A percentile compares a stretch with the other conserved stretches of the same genome.
Evolutionary conservation across 2,113 vertebrate species (phyloP).

Genomic region (Neogale vison): DNA sequence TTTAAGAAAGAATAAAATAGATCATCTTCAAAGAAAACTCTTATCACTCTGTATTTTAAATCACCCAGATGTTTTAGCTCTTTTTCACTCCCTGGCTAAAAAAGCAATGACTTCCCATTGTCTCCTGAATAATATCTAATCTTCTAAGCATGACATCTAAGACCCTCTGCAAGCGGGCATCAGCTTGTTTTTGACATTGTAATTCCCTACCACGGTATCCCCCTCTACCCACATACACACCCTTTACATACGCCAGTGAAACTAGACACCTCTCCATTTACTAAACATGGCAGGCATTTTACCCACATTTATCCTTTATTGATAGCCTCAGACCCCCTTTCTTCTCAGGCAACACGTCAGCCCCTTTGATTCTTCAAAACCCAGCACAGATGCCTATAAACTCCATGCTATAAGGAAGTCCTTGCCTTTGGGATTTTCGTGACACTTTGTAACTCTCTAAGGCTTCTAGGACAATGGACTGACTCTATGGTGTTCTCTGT

Average conservation of each 20-base stretch:
- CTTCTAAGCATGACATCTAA: slow-evolving; percentile 42
- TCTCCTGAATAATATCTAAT: slow-evolving; percentile 61
- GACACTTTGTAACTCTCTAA: not conserved
- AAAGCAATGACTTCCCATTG: slow-evolving; percentile 51
- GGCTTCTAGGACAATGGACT: not conserved
- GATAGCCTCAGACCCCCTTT: not conserved
- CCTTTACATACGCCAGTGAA: not conserved
- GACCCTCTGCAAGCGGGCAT: slow-evolving; percentile 25
- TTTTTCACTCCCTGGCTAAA: slow-evolving; percentile 27
- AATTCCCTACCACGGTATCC: not conserved
- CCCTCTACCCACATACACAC: not conserved
- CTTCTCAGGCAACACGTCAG: not conserved
- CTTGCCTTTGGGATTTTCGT: not conserved
- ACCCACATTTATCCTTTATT: not conserved
- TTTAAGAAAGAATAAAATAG: slow-evolving; percentile 27
- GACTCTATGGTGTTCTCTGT: not conserved
- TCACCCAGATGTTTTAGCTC: slow-evolving; percentile 55
- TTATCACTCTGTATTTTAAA: slow-evolving; percentile 52
- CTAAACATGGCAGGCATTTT: not conserved
- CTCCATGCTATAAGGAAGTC: not conserved
- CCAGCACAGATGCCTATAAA: not conserved
- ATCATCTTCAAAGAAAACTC: slow-evolving; percentile 55
- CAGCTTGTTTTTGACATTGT: slow-evolving; percentile 14
- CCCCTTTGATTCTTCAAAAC: not conserved
- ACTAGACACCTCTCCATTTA: not conserved